A percentile compares a stretch with the other conserved stretches of the same genome.
Conservation (phyloP, 2,797 vertebrate genomes). For the Micromesistius poutassou region DNA sequence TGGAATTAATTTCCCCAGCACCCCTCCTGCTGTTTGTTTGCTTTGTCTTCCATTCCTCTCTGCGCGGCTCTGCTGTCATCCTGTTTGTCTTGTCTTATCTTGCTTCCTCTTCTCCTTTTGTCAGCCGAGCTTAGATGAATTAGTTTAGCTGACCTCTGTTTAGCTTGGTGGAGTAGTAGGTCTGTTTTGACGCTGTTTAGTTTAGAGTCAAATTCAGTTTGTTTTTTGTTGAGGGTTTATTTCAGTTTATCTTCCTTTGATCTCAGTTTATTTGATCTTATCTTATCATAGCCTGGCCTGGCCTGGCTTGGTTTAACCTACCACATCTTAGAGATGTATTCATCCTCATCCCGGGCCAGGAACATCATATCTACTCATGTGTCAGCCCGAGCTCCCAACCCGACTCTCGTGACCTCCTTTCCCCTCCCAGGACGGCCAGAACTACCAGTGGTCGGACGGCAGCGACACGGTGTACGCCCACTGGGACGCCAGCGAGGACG, state of each 20-base stretch:
- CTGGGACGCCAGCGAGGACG: slow-evolving; percentile 80
- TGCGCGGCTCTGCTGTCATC: neutral
- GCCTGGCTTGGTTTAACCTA: neutral
- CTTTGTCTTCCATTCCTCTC: neutral
- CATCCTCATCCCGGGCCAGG: neutral
- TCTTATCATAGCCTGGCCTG: too few species aligned
- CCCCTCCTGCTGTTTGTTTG: slow-evolving; percentile 2
- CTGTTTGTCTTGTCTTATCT: neutral
- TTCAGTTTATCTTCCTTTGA: neutral
- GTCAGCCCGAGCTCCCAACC: neutral
- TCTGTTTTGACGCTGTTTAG: neutral
- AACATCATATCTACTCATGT: neutral
- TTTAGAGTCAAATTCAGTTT: too few species aligned
- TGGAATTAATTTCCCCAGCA: slow-evolving; percentile 18
- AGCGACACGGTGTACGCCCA: slow-evolving; percentile 82
- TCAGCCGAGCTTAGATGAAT: neutral
- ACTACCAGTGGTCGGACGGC: slow-evolving; percentile 88
- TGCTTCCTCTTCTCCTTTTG: too few species aligned
- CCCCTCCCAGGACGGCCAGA: slow-evolving; percentile 75
- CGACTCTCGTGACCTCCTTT: slow-evolving; percentile 29
- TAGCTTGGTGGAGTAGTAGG: neutral
- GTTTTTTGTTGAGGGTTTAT: neutral
- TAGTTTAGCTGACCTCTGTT: neutral
- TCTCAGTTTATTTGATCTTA: neutral
- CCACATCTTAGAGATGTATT: neutral